Evolutionary conservation across 2,888 invertebrate genomes (phyloP), one percentile per base, ranked within the genome.

Genomic region (Anoplius nigerrimus): DNA sequence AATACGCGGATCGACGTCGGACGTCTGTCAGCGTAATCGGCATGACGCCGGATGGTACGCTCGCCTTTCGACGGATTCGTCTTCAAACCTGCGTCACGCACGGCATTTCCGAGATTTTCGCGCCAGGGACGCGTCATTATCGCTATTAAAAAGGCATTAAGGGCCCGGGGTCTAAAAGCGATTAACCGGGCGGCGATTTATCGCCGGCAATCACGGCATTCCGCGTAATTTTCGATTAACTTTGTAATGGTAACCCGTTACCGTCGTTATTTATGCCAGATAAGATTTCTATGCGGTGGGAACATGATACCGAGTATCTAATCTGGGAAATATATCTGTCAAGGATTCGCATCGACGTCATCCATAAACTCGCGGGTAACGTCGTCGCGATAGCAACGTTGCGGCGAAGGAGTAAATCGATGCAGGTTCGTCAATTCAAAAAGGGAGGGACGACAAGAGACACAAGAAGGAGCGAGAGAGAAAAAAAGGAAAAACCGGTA

Each of bases 181-280:
- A 56, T 56, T 18, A 24, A 22, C 24, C 62, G 60, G 53, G 54
- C 22, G 46, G 60, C 48, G 56, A 62, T 66, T 66, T 62, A 66
- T 66, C 51, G 27, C 11, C 48, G 62, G 55, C 51, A 45, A 66
- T 66, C 66, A 61, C 48, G 43, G 43, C 62, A 52, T 66, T 66
- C 55, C 55, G 61, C 55, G 62, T 56, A 66, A 66, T 61, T 56
- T n/a, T 55, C 56, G 62, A 66, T 66, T 66, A 66, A 66, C 66
- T 61, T 51, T 16, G 51, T 24, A 16, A 24, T 42, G 62, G 20
- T 66, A 62, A 62, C 56, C 66, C 62, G 62, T 56, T 62, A 62
- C 51, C 48, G 66, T 27, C 16, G 48, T 62, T 56, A 66, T 66
- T 66, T 62, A 56, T 62, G 66, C 54, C 51, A 43, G 62, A 61